Percentiles rank a stretch among this genome's conserved stretches.
These are phyloP conservation scores for Eubucco bourcierii DNA, from an alignment of 2,113 vertebrate species.

Conservation along the genomic window DNA sequence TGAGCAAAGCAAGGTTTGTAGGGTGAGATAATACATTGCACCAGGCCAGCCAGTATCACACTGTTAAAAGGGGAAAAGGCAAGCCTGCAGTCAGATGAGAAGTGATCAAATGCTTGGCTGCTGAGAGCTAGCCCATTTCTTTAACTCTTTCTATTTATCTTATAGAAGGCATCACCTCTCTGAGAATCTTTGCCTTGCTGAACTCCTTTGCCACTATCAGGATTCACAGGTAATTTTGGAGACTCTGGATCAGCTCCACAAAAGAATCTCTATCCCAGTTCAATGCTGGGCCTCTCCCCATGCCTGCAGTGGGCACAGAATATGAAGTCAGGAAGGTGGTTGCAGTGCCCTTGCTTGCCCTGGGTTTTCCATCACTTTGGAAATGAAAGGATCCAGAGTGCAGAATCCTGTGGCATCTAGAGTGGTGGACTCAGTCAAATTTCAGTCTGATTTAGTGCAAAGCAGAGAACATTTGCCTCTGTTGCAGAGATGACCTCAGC, in stretches of 20 bases:
- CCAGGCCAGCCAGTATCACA: neutral
- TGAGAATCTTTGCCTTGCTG: neutral
- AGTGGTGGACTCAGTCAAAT: neutral
- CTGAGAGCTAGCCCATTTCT: neutral
- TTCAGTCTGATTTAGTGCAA: neutral
- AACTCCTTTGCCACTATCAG: neutral
- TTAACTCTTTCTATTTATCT: neutral
- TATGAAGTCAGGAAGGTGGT: neutral
- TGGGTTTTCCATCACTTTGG: neutral
- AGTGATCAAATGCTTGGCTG: neutral
- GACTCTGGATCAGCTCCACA: neutral
- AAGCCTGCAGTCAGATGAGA: neutral
- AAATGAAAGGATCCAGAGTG: neutral
- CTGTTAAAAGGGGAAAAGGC: neutral
- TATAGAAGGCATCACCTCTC: neutral
- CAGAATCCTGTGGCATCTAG: neutral
- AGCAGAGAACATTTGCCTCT: neutral
- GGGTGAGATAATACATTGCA: neutral
- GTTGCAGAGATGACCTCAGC: neutral
- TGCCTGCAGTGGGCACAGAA: neutral
- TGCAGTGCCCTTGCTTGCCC: neutral
- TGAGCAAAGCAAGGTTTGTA: neutral
- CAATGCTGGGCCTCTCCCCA: neutral
- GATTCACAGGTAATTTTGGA: neutral
- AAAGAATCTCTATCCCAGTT: neutral